Evolutionary conservation across 2,888 invertebrate species (phyloP).

Genomic region (Urechis unicinctus): DNA sequence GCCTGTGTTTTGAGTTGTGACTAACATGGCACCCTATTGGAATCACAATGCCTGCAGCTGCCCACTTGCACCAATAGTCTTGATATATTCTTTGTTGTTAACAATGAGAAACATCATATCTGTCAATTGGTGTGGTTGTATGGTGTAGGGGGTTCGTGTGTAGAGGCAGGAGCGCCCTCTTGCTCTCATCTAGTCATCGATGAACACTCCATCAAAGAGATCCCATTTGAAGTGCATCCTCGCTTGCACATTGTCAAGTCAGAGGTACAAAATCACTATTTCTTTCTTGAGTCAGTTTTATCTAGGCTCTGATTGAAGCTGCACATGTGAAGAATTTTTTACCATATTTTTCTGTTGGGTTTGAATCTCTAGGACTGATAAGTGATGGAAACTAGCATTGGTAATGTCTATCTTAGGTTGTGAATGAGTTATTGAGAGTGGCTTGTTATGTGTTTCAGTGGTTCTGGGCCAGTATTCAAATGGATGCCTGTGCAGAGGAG

Average conservation of each 20-base stretch:
- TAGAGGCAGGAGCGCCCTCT: conserved; percentile 67
- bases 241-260: conserved; percentile 36
- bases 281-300: background rate
- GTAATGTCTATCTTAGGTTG: background rate
- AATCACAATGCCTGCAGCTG: too few species aligned
- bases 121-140: too few species aligned
- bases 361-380: too few species aligned
- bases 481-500: conserved; percentile 87
- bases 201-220: conserved; percentile 39
- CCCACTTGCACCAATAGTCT: too few species aligned
- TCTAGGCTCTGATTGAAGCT: background rate
- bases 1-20: background rate
- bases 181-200: conserved; percentile 80
- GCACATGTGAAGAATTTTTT: background rate
- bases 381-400: too few species aligned
- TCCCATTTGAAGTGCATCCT: conserved; percentile 28
- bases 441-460: conserved; percentile 58
- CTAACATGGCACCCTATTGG: too few species aligned
- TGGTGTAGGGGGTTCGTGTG: conserved; percentile 64
- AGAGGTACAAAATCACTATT: conserved; percentile 19
- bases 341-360: too few species aligned
- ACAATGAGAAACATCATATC: too few species aligned
- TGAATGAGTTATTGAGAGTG: background rate
- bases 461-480: conserved; percentile 98
- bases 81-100: too few species aligned